Evolutionary conservation across 1,140 invertebrate genomes (phyloP).

Genomic region (Fopius arisanus): DNA sequence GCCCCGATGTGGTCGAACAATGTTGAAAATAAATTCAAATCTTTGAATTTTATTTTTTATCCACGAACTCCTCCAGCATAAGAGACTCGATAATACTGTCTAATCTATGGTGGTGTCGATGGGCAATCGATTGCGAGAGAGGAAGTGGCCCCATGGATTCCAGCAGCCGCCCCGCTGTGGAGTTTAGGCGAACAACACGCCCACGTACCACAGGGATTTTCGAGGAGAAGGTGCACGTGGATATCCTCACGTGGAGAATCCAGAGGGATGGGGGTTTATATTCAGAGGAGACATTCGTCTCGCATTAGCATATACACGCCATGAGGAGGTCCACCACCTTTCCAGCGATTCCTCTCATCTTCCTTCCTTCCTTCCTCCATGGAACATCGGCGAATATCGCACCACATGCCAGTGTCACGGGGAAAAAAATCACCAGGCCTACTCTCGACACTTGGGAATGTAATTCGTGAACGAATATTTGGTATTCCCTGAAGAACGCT

Average conservation of each 20-base stretch:
- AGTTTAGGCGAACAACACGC: slow-evolving; percentile 53
- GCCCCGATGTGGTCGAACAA: slow-evolving; percentile 37
- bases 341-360: slow-evolving; percentile 2
- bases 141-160: slow-evolving; percentile 35
- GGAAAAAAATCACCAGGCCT: no score
- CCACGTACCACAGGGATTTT: slow-evolving; percentile 40
- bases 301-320: slow-evolving; percentile 61
- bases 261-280: slow-evolving; percentile 21
- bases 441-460: no score
- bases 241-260: slow-evolving; percentile 39
- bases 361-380: slow-evolving; percentile 20
- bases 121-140: slow-evolving; percentile 38
- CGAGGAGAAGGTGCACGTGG: slow-evolving; percentile 29
- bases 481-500: no score
- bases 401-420: no score
- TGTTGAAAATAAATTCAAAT: slow-evolving; percentile 13
- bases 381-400: not conserved
- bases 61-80: not conserved
- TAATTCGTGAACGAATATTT: no score
- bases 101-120: slow-evolving; percentile 47
- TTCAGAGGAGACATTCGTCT: slow-evolving; percentile 55
- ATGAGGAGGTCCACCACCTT: slow-evolving; percentile 30
- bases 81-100: slow-evolving; percentile 40
- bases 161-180: slow-evolving; percentile 46
- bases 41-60: slow-evolving; percentile 9